Evolutionary conservation across 2,888 invertebrate genomes (phyloP), one percentile per base, ranked within the genome.

Genomic region (Brachyopa scutellaris): DNA sequence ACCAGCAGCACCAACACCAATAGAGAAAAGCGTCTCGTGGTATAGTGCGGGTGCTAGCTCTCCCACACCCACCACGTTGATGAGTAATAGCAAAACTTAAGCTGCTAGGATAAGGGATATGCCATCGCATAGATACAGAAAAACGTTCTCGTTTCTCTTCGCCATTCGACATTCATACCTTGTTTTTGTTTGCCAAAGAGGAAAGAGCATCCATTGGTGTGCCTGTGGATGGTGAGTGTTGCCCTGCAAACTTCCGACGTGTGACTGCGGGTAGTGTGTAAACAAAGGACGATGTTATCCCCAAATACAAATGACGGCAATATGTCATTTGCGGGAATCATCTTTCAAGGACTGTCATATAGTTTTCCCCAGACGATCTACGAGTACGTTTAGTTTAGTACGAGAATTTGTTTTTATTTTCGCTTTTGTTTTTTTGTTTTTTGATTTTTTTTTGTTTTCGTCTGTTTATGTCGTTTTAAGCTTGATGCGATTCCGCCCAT

Each of bases 291-390:
- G 79, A 84, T 79, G 79, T 79, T 84, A 77, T 84, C 84, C 79
- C 19, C 82, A 82, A 84, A 84, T 84, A 85, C 84, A 85, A 85
- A 85, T 85, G 85, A 84, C 61, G 80, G 85, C 84, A 85, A 85
- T 85, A 84, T 85, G 85, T 85, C 85, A 85, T 78, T 79, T 79
- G 67, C 57, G 61, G 66, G 82, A 74, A 72, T 78, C 84, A 82
- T 85, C 78, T 70, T 84, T 84, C 77, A 82, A 82, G 72, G 59
- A 79, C 73, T 76, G 74, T 76, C 70, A 70, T 80, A 82, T 82
- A 82, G 64, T 82, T 82, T 64, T 70, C 80, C 76, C 76, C 57
- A 59, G 62, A 80, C 76, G 55, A 76, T 76, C 67, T 51, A 33
- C 42, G 67, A 62, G 62, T 64, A 62, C 49, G 26, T 26, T 5